Evolutionary conservation across 2,888 invertebrate genomes (phyloP).

Genomic region (Tuberolachnus salignus): DNA sequence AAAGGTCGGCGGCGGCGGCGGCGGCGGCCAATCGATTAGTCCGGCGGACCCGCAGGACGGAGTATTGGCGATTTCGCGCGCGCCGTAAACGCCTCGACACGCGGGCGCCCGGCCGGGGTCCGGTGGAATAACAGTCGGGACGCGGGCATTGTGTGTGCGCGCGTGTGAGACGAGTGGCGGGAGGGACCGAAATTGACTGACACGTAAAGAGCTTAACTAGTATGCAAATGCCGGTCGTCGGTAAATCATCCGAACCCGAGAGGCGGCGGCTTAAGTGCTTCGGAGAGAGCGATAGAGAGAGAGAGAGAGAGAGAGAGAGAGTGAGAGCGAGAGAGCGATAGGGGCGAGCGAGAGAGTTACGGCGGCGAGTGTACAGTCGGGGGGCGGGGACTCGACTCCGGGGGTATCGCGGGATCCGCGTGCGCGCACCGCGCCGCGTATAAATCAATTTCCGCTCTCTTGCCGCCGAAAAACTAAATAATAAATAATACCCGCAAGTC

Average conservation of each 20-base stretch:
- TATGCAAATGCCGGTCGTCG: slow-evolving; percentile 33
- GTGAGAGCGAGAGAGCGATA: background rate
- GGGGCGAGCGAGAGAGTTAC: background rate
- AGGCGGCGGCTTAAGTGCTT: slow-evolving; percentile 25
- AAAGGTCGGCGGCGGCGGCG: no score
- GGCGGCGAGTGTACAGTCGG: no score
- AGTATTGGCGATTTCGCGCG: no score
- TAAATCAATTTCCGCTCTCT: slow-evolving; percentile 31
- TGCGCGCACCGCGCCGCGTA: slow-evolving; percentile 1
- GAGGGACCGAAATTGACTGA: slow-evolving; percentile 42
- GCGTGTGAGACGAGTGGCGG: background rate
- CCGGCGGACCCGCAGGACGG: no score
- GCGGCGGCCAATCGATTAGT: no score
- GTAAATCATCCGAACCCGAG: slow-evolving; percentile 43
- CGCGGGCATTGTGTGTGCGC: no score
- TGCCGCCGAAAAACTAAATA: slow-evolving; percentile 10
- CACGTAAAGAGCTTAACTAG: slow-evolving; percentile 51
- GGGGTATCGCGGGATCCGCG: slow-evolving; percentile 19
- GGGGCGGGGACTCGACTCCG: background rate
- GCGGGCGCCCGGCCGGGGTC: background rate
- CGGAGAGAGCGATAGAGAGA: background rate
- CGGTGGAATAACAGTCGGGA: background rate
- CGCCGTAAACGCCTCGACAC: background rate
- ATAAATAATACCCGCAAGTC: background rate
- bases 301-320: background rate